Base-by-base conservation (phyloP, 2,888 invertebrate species). In the Sabellastarte sp. region DNA sequence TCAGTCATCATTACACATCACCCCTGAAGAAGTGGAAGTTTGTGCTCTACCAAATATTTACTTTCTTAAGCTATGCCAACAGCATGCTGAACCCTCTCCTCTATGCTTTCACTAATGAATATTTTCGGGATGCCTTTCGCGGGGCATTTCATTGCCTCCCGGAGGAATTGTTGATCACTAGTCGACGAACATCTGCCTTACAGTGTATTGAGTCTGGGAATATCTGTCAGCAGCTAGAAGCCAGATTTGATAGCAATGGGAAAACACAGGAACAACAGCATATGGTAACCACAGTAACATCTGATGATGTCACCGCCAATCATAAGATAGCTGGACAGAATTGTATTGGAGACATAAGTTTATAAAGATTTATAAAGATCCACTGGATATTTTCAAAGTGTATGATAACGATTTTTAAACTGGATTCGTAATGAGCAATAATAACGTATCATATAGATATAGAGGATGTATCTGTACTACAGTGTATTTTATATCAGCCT, bases 51-150 rank as follows among this genome's bases (percentile, higher is more conserved):
- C 59, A 66, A 52, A 56, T 68, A 5, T 69, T 71, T 59, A 71
- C 67, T 24, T 29, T 71, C 10, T 65, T 71, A 30, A 64, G 63
- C 32, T 71, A 71, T 59, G 70, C 71, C 30, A 71, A 71, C 62
- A 65, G 68, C 60, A 61, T 61, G 67, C 50, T 71, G 56, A 72
- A 72, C 64, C 72, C 72, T 2, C 41, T 69, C 29, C 68, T 72
- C 28, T 72, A 72, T 61, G 71, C 67, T 50, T 72, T 72, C 65
- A 72, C 72, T 50, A 72, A 72, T 50, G 64, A 72, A 20, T 61
- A 63, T 58, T 72, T 72, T 60, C 57, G 69, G 28, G 69, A 69
- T 26, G 66, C 64, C 32, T 72, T 72, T 61, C 64, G 63, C 63
- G 57, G 58, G 58, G 72, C 71, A 29, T 72, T 72, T 64, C 56